Evolutionary conservation across 2,888 invertebrate species (phyloP), one percentile per base, ranked within the genome.

Genomic region (Alcis repandata): DNA sequence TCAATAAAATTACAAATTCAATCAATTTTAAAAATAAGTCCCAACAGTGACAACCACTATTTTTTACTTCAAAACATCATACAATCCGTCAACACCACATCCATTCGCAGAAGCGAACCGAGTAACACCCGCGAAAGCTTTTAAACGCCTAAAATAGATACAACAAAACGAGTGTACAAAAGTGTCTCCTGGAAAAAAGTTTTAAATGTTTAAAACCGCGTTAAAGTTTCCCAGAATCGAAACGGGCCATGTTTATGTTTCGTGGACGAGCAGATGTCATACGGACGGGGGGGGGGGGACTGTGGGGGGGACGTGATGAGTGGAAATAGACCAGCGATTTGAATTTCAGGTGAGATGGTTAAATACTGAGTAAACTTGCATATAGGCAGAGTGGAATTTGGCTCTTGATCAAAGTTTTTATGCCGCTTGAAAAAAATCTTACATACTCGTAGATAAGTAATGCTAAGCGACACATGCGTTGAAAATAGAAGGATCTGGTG

Each of bases 141-240:
- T 69, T 63, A 68, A 67, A 67, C 61, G 56, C 73, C 70, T 69
- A 74, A 79, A 78, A 80, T 79, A 83, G 81, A 75, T 79, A 82
- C 79, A 76, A 75, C 77, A 84, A 82, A 78, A 78, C 76, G 72
- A 65, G 71, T 69, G 48, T 27, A 53, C 60, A 70, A 78, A 84
- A 87, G 87, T 89, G 90, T 91, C 88, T 89, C 90, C 85, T 69
- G 83, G 86, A 88, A 87, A 84, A 82, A 83, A 77, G 80, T 81
- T 78, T 74, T 74, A 77, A 85, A 88, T 83, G 83, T 85, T 82
- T 83, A 81, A 86, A 84, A 84, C 84, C 80, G 78, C 84, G 85
- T 90, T 89, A 90, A 90, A 90, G 86, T 86, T 92, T 91, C 92
- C 83, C 72, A 78, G 92, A 92, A 91, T 74, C 77, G 80, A 91